These are phyloP conservation scores for Acrobasis suavella DNA, from an alignment of 2,888 invertebrate genomes.

Conservation along the genomic window DNA sequence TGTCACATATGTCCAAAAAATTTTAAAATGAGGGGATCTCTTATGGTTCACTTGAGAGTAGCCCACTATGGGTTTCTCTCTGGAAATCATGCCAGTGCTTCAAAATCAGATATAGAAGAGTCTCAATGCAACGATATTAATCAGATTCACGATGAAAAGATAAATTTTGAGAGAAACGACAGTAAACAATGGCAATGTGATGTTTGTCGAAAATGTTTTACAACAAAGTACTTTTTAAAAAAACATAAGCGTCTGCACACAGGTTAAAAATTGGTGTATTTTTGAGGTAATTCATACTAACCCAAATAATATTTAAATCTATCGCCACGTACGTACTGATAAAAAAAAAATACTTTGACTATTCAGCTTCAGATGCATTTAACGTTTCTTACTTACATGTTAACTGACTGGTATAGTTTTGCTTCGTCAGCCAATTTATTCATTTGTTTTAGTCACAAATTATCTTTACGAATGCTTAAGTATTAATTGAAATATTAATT, in stretches of 20 bases:
- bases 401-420: constrained; percentile 4
- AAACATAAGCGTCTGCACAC: constrained; percentile 94
- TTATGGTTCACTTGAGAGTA: constrained; percentile 91
- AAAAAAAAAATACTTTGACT: constrained; percentile 23
- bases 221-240: constrained; percentile 94
- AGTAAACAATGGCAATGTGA: constrained; percentile 94
- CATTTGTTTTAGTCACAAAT: background rate
- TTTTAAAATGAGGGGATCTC: constrained; percentile 91
- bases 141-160: constrained; percentile 43
- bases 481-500: constrained; percentile 28
- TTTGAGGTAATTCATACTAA: constrained; percentile 76
- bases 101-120: constrained; percentile 35
- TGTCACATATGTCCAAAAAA: constrained; percentile 91
- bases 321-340: constrained; percentile 21
- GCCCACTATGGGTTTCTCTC: constrained; percentile 86
- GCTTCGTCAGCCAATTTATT: background rate
- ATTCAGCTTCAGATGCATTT: constrained; percentile 19
- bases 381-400: constrained; percentile 7
- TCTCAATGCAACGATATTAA: constrained; percentile 38
- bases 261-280: constrained; percentile 82
- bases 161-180: constrained; percentile 69
- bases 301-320: constrained; percentile 43
- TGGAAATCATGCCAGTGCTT: constrained; percentile 41
- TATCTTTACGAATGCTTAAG: background rate
- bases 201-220: constrained; percentile 91